Conservation (phyloP, 2,797 vertebrate genomes). For the Lutjanus campechanus region DNA sequence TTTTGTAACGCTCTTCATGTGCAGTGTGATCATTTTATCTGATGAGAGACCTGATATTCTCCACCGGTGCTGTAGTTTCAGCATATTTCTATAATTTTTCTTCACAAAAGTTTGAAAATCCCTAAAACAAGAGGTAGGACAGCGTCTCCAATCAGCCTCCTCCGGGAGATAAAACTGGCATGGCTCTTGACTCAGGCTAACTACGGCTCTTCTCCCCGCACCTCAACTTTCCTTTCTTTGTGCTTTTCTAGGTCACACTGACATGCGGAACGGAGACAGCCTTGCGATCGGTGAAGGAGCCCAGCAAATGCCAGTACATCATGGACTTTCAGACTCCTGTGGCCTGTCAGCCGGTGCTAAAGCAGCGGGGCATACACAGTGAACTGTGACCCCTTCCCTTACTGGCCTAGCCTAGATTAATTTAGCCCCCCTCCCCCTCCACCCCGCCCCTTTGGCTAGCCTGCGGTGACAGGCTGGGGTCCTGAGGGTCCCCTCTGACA, state of each 20-base stretch:
- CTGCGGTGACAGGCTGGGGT: slow-evolving; percentile 67
- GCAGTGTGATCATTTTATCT: slow-evolving; percentile 7
- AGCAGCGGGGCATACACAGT: slow-evolving; percentile 74
- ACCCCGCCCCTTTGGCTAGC: slow-evolving; percentile 33
- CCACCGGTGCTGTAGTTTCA: not conserved
- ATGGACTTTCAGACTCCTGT: slow-evolving; percentile 78
- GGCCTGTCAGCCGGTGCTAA: slow-evolving; percentile 72
- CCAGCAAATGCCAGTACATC: slow-evolving; percentile 80
- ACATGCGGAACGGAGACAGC: slow-evolving; percentile 87
- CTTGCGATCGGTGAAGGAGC: slow-evolving; percentile 85
- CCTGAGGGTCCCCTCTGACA: slow-evolving; percentile 73
- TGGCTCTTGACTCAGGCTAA: slow-evolving; percentile 75
- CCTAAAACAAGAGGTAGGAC: slow-evolving; percentile 31
- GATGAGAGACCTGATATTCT: slow-evolving; percentile 13
- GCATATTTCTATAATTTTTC: slow-evolving; percentile 47
- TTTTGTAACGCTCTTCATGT: not conserved
- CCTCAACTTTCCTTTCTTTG: slow-evolving; percentile 65
- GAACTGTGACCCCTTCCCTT: slow-evolving; percentile 70
- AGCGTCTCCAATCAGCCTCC: slow-evolving; percentile 38
- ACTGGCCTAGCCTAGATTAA: slow-evolving; percentile 67
- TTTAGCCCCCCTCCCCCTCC: slow-evolving; percentile 18
- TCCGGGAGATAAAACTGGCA: slow-evolving; percentile 45
- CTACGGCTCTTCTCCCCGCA: slow-evolving; percentile 58
- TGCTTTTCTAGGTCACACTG: slow-evolving; percentile 89
- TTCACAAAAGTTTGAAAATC: slow-evolving; percentile 16